Conservation (phyloP, 2,113 vertebrate species). For the Procapra przewalskii region DNA sequence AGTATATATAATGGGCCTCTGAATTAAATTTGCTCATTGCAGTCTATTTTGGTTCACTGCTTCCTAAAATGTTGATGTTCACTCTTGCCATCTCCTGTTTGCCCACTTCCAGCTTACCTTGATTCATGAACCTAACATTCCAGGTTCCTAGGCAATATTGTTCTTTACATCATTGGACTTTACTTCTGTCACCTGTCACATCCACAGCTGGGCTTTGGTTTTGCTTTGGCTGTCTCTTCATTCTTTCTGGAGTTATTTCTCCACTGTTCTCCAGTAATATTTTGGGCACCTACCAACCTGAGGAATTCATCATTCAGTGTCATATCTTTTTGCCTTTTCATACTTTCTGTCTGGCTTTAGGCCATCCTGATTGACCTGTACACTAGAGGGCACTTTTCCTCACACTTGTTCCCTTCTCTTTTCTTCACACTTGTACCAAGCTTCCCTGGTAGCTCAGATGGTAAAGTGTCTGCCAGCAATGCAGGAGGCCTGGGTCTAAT, state of each 20-base stretch:
- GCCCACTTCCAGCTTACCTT: background rate
- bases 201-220: background rate
- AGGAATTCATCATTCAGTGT: background rate
- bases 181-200: background rate
- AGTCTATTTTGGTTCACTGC: background rate
- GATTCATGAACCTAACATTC: background rate
- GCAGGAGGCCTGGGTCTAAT: background rate
- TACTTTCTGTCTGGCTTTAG: background rate
- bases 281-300: background rate
- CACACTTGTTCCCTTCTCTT: background rate
- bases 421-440: background rate
- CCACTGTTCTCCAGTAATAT: background rate
- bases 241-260: background rate
- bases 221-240: background rate
- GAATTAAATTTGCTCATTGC: background rate
- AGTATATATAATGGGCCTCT: background rate
- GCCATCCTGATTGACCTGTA: no score
- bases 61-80: background rate
- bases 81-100: background rate
- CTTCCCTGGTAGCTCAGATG: background rate
- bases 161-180: background rate
- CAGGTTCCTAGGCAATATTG: background rate
- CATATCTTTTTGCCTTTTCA: background rate
- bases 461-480: fast-evolving
- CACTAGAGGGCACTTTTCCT: background rate